A percentile compares a stretch with the other conserved stretches of the same genome.
Evolutionary conservation across 2,797 vertebrate species (phyloP).

Genomic region (Pseudochaenichthys georgianus): DNA sequence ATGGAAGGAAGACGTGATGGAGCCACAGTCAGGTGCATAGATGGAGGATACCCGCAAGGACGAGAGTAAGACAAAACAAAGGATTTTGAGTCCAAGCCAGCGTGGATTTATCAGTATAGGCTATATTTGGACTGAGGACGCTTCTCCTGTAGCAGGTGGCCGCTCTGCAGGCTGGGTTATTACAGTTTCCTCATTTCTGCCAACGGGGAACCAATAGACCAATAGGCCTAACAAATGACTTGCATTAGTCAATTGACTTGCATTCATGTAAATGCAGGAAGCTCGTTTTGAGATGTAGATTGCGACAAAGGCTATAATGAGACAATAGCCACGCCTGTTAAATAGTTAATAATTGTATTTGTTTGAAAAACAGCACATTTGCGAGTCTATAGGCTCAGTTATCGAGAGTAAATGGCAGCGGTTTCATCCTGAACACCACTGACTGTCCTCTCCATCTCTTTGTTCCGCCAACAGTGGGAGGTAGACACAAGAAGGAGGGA

Average conservation of each 20-base stretch:
- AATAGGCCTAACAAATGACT: conserved; percentile 51
- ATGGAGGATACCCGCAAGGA: conserved; percentile 59
- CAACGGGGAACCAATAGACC: conserved; percentile 25
- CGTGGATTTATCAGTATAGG: conserved; percentile 65
- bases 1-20: conserved; percentile 54
- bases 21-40: conserved; percentile 41
- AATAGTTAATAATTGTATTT: conserved; percentile 65
- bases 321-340: conserved; percentile 37
- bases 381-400: conserved; percentile 65
- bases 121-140: conserved; percentile 54
- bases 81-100: conserved; percentile 61
- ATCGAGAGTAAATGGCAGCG: conserved; percentile 52
- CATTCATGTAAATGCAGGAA: conserved; percentile 44
- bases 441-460: conserved; percentile 71
- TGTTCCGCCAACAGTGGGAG: conserved; percentile 83
- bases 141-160: conserved; percentile 62
- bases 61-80: conserved; percentile 70
- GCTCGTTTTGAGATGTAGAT: conserved; percentile 66
- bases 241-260: conserved; percentile 48
- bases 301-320: conserved; percentile 21
- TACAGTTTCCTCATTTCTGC: conserved; percentile 25
- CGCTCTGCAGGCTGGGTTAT: conserved; percentile 42
- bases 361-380: conserved; percentile 57
- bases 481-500: conserved; percentile 52
- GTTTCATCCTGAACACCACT: conserved; percentile 57